phyloP scores from a whole-genome alignment of 2,888 invertebrate genomes.

The Acronicta aceris region DNA sequence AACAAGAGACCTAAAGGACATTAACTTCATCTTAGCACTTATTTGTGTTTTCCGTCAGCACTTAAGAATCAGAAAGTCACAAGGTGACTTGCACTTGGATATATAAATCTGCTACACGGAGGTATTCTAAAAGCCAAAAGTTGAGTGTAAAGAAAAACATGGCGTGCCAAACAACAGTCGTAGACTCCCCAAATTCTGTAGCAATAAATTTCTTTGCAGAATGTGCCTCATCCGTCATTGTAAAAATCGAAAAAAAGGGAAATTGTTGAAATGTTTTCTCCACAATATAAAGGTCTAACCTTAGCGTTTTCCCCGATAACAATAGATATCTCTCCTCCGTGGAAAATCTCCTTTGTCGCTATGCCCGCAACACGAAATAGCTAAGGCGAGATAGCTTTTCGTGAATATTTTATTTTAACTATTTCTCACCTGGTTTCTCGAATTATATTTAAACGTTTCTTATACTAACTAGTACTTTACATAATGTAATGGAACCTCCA shows the following conservation, averaged over 20 bases:
- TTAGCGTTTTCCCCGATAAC: conserved; percentile 59
- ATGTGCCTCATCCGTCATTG: conserved; percentile 57
- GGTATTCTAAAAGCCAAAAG: too few species aligned
- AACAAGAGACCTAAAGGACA: too few species aligned
- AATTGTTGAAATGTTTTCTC: conserved; percentile 63
- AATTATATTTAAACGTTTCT: not conserved
- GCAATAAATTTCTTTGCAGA: conserved; percentile 57
- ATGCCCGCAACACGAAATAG: conserved; percentile 45
- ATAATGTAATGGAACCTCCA: not conserved
- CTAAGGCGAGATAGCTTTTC: conserved; percentile 20
- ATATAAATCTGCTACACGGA: too few species aligned
- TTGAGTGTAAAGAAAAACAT: not conserved
- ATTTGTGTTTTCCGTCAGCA: too few species aligned
- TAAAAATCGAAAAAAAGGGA: conserved; percentile 51
- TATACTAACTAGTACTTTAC: not conserved
- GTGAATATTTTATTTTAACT: conserved; percentile 11
- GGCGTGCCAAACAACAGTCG: conserved; percentile 39
- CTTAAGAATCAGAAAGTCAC: too few species aligned
- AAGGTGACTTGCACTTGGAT: too few species aligned
- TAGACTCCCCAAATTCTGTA: conserved; percentile 57
- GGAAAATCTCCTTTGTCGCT: conserved; percentile 60
- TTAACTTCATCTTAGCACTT: too few species aligned
- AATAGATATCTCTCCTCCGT: conserved; percentile 57
- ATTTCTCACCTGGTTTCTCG: not conserved
- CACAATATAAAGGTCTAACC: conserved; percentile 60